Percentiles rank a stretch among this genome's conserved stretches.
Evolutionary conservation across 35 echinoderm and acorn worm species (phyloP).

Genomic region (Hemicentrotus pulcherrimus): DNA sequence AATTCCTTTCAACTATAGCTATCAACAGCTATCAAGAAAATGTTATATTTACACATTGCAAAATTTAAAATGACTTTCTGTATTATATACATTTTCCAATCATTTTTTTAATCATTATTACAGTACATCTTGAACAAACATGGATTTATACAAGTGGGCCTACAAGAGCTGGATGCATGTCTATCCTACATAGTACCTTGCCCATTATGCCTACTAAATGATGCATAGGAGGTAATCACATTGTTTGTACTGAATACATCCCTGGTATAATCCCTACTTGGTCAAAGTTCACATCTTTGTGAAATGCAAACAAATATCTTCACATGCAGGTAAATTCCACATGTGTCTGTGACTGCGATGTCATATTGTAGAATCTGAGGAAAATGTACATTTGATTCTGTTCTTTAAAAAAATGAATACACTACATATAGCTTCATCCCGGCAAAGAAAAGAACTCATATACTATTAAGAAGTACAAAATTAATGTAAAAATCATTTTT

Average conservation of each 20-base stretch:
- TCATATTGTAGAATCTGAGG: neutral
- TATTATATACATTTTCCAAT: too few species aligned
- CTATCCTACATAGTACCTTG: neutral
- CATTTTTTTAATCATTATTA: too few species aligned
- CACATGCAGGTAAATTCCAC: neutral
- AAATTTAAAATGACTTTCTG: too few species aligned
- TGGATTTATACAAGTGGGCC: neutral
- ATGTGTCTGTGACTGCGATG: neutral
- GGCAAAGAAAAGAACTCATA: too few species aligned
- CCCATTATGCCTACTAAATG: neutral
- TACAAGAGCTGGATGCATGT: neutral
- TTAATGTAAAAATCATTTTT: neutral
- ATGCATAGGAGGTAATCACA: neutral
- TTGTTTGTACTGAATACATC: neutral
- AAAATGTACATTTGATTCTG: too few species aligned
- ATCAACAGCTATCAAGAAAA: too few species aligned
- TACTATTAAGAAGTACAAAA: neutral
- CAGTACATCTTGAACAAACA: neutral
- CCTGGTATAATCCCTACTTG: neutral
- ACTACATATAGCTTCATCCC: too few species aligned
- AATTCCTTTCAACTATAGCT: too few species aligned
- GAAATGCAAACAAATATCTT: neutral
- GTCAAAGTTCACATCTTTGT: constrained; percentile 5
- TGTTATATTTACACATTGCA: too few species aligned
- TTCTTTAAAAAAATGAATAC: too few species aligned